These are phyloP conservation scores for Cheirogaleus major DNA, from an alignment of 2,797 vertebrate genomes.

Conservation along the genomic window DNA sequence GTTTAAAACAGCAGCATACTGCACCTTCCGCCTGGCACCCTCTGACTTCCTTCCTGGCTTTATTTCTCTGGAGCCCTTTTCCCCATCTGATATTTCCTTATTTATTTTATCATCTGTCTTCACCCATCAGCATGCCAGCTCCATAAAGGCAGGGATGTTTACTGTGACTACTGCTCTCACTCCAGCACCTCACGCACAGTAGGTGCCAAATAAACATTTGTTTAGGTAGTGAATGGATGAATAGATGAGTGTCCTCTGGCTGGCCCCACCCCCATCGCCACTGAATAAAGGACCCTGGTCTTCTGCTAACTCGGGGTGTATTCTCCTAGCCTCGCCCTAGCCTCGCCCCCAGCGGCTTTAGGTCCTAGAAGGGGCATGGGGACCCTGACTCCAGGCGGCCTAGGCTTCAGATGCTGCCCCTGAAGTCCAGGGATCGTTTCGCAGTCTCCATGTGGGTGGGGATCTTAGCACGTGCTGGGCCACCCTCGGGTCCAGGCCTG, in stretches of 20 bases:
- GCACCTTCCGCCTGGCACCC: background rate
- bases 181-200: background rate
- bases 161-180: background rate
- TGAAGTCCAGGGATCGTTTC: background rate
- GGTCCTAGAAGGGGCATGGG: background rate
- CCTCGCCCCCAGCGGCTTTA: fast-evolving
- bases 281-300: background rate
- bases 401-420: background rate
- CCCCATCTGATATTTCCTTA: background rate
- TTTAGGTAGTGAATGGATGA: background rate
- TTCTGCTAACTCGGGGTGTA: background rate
- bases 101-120: background rate
- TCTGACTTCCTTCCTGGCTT: background rate
- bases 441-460: background rate
- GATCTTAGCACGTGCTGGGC: background rate
- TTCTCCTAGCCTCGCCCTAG: background rate
- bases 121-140: background rate
- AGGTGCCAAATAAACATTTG: background rate
- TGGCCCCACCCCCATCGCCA: background rate
- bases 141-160: background rate
- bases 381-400: background rate
- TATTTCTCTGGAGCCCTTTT: background rate
- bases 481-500: background rate
- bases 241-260: no score
- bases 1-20: fast-evolving